A percentile compares a stretch with the other conserved stretches of the same genome.
Evolutionary conservation across 2,113 vertebrate species (phyloP).

Genomic region (Boulengeromyrus knoepffleri): DNA sequence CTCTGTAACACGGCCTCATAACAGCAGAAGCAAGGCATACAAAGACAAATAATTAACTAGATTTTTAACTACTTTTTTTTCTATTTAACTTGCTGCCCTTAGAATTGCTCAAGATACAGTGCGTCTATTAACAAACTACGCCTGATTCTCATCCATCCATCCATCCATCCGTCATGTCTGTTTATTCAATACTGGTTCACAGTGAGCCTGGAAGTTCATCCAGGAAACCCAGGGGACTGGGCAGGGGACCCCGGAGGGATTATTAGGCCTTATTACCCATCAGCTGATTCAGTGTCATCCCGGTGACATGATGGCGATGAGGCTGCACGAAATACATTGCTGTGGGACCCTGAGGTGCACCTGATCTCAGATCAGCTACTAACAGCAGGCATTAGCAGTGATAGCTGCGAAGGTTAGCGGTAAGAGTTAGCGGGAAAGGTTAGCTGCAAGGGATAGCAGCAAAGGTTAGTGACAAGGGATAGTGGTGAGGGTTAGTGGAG

Average conservation of each 20-base stretch:
- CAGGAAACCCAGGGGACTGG: not conserved
- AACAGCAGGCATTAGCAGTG: not conserved
- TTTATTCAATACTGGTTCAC: not conserved
- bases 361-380: not conserved
- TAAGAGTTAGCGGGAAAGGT: not conserved
- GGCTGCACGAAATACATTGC: not conserved
- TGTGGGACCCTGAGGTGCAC: not conserved
- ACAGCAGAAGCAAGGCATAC: not conserved
- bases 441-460: not conserved
- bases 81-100: not conserved
- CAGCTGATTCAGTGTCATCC: not conserved
- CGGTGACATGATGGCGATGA: not conserved
- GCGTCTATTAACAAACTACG: conserved; percentile 37
- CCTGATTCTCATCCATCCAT: conserved; percentile 51
- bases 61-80: not conserved
- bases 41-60: not conserved
- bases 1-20: not conserved
- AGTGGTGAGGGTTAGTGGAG: not conserved
- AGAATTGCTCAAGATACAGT: not conserved
- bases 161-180: not conserved
- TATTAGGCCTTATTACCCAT: not conserved
- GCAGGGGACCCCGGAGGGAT: not conserved
- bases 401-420: not conserved
- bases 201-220: not conserved
- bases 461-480: no score